Evolutionary conservation across 1,140 invertebrate species (phyloP), one percentile per base, ranked within the genome.

Genomic region (Euschistus heros): DNA sequence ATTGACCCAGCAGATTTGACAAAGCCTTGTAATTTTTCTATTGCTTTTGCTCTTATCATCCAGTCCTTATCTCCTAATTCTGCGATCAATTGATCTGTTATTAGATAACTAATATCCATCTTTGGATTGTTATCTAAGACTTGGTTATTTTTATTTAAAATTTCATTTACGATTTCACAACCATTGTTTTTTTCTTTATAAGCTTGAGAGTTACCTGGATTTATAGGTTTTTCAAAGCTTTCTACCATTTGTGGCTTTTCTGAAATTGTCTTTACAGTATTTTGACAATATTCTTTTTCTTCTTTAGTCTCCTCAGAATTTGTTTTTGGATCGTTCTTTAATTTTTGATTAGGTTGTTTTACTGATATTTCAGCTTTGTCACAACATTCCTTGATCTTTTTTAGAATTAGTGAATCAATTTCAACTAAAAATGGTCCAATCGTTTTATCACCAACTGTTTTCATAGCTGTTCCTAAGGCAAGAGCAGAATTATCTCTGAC

Each of bases 11-110:
- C 83, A 57, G 89, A 87, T 27, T 77, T 80, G 20, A 94, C 78
- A 64, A 96, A 87, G n/a, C 77, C 80, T 57, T 79, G 82, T 10
- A 95, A 74, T 77, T 92, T 92, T 68, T 86, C 84, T 22, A 94
- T 74, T 2, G 85, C 89, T 77, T 94, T 91, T 70, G 85, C 88
- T 62, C 91, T 81, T 10, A 90, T 85, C 80, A 96, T 97, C 94
- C 94, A 97, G 75, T 95, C 94, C 76, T 95, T 97, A 75, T 97
- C 93, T 27, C 82, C 79, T 65, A 98, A 78, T 75, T 96, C 90
- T 47, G 81, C 84, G 0, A 97, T 75, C 0, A 97, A 75, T 0
- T 82, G 74, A 66, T 91, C 87, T 0, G 91, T 94, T 50, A 97
- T 87, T 71, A 88, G 86, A n/a, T 82, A 79, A 66, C 87, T 87